Conservation (phyloP, 1,140 invertebrate species). For the Drosophila tristis region DNA sequence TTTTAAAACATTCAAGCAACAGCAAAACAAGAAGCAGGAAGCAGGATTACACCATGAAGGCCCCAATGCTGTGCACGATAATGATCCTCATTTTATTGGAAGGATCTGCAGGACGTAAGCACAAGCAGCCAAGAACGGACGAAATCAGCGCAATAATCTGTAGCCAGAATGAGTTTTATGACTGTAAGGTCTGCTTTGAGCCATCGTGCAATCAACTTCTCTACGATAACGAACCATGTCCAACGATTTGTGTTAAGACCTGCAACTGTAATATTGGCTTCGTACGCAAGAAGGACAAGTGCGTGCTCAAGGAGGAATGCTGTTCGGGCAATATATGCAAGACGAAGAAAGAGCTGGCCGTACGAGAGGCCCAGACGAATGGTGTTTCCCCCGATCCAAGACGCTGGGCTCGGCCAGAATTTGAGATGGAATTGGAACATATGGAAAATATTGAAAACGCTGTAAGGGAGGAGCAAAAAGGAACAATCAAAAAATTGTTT, state of each 20-base stretch:
- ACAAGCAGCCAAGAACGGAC: no score
- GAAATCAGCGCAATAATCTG: background rate
- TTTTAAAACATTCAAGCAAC: background rate
- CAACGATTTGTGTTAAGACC: background rate
- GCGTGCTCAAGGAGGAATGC: slow-evolving; percentile 9
- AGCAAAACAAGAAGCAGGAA: background rate
- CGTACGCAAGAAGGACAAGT: slow-evolving; percentile 12
- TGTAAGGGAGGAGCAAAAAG: no score
- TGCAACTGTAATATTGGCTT: slow-evolving; percentile 27
- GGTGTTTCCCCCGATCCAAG: no score
- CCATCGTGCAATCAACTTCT: slow-evolving; percentile 10
- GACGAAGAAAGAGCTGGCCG: slow-evolving; percentile 6
- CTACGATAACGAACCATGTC: background rate
- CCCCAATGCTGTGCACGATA: no score
- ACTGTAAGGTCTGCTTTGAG: slow-evolving; percentile 18
- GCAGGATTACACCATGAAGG: no score
- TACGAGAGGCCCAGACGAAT: background rate
- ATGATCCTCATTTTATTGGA: no score
- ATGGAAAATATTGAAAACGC: no score
- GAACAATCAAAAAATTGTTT: no score
- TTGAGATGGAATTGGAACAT: no score
- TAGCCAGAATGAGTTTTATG: background rate
- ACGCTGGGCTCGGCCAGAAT: background rate
- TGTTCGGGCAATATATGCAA: background rate
- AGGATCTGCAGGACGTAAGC: no score